These are phyloP conservation scores for Gryllus bimaculatus DNA, from an alignment of 1,140 invertebrate species.

Conservation along the genomic window DNA sequence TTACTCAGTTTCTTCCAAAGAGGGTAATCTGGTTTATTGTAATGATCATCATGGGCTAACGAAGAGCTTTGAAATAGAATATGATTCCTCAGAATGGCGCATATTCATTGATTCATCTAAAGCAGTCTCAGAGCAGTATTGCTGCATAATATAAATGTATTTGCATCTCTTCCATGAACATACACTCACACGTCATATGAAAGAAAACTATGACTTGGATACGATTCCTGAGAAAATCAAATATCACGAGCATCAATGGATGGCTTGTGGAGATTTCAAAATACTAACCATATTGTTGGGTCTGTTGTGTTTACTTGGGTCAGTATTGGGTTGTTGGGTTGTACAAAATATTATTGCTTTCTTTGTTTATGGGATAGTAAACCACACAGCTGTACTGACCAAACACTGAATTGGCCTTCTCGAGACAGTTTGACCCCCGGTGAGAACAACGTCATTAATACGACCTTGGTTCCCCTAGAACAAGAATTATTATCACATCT, in stretches of 20 bases:
- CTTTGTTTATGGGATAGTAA: slow-evolving; percentile 36
- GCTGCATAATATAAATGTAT: slow-evolving; percentile 24
- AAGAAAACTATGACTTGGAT: slow-evolving; percentile 14
- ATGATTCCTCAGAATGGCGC: slow-evolving; percentile 22
- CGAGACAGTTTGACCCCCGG: slow-evolving; percentile 27
- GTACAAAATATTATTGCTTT: slow-evolving; percentile 23
- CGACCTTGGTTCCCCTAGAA: slow-evolving; percentile 27
- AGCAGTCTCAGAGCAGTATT: slow-evolving; percentile 23
- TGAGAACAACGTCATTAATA: slow-evolving; percentile 29
- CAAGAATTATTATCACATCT: slow-evolving; percentile 32
- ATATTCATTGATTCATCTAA: slow-evolving; percentile 25
- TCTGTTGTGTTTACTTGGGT: not conserved
- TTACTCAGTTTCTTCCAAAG: slow-evolving; percentile 22
- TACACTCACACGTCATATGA: slow-evolving; percentile 12
- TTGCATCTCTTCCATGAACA: slow-evolving; percentile 20
- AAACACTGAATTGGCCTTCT: slow-evolving; percentile 28
- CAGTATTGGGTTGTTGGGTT: too few relatives aligned
- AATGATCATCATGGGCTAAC: slow-evolving; percentile 24
- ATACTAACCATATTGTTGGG: slow-evolving; percentile 14
- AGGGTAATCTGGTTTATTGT: slow-evolving; percentile 21
- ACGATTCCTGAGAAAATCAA: slow-evolving; percentile 4
- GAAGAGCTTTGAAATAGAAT: slow-evolving; percentile 27
- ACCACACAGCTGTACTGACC: slow-evolving; percentile 28
- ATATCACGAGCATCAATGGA: slow-evolving; percentile 15
- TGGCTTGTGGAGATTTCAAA: slow-evolving; percentile 16